Conservation (phyloP, 1,140 invertebrate genomes). For the Leptinotarsa defecta region DNA sequence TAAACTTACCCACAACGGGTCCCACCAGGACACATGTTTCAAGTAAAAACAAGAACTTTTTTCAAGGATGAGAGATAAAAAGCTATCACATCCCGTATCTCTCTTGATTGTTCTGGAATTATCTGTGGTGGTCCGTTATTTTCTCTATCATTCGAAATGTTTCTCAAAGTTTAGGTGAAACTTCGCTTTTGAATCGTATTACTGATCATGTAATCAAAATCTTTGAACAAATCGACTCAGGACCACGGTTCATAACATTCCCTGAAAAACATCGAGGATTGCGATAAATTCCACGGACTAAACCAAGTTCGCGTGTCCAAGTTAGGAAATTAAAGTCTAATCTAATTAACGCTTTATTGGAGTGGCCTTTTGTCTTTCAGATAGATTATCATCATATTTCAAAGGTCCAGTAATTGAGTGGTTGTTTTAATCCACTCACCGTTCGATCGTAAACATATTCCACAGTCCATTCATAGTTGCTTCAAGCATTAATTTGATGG, state of each 20-base stretch:
- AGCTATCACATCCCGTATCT: too few species aligned
- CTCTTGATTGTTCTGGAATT: too few species aligned
- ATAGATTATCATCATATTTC: conserved; percentile 43
- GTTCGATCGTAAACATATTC: neutral
- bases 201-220: too few species aligned
- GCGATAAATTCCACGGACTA: conserved; percentile 3
- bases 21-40: too few species aligned
- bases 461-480: neutral
- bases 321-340: conserved; percentile 44
- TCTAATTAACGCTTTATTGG: conserved; percentile 50
- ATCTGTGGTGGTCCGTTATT: too few species aligned
- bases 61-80: too few species aligned
- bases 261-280: neutral
- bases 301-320: conserved; percentile 14
- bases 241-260: neutral
- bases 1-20: too few species aligned
- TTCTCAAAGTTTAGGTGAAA: neutral
- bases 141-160: neutral
- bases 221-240: neutral
- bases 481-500: neutral
- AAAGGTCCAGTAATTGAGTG: conserved; percentile 41
- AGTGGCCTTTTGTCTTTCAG: conserved; percentile 43
- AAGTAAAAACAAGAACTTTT: too few species aligned
- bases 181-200: neutral
- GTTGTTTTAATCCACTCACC: conserved; percentile 30